Evolutionary conservation across 2,797 vertebrate genomes (phyloP).

Genomic region (Hippocampus kuda): DNA sequence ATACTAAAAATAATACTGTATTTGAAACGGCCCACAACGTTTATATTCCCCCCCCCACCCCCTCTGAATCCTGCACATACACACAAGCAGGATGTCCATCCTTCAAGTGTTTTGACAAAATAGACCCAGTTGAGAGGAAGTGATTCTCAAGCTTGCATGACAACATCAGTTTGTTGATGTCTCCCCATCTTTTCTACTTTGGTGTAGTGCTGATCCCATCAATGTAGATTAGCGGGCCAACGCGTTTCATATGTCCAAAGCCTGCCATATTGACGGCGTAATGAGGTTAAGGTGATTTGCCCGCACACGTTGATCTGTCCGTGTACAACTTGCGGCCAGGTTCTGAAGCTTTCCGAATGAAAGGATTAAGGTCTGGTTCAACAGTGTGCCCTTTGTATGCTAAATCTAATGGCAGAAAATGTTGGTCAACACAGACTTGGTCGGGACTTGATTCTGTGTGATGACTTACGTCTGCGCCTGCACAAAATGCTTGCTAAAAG

Average conservation of each 20-base stretch:
- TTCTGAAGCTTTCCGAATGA: conserved; percentile 10
- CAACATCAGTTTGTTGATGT: conserved; percentile 4
- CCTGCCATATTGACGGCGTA: conserved; percentile 8
- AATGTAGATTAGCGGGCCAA: conserved; percentile 13
- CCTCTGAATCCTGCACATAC: conserved; percentile 25
- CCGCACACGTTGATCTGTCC: conserved; percentile 26
- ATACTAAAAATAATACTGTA: no score
- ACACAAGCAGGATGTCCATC: conserved; percentile 36
- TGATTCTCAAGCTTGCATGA: conserved; percentile 17
- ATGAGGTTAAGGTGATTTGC: conserved; percentile 33
- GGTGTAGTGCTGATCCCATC: background rate
- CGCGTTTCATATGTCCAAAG: background rate
- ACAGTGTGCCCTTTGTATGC: conserved; percentile 5
- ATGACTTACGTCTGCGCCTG: background rate
- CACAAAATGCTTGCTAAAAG: background rate
- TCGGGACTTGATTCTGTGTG: conserved; percentile 6
- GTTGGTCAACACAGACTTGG: conserved; percentile 25
- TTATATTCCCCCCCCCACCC: conserved; percentile 3
- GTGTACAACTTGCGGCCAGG: conserved; percentile 10
- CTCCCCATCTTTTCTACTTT: background rate
- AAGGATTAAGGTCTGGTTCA: conserved; percentile 26
- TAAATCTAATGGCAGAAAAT: conserved; percentile 19
- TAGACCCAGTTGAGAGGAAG: conserved; percentile 29
- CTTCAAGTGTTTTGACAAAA: conserved; percentile 22
- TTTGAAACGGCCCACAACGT: no score